phyloP scores from a whole-genome alignment of 2,113 vertebrate species.

The Heliornis fulica region DNA sequence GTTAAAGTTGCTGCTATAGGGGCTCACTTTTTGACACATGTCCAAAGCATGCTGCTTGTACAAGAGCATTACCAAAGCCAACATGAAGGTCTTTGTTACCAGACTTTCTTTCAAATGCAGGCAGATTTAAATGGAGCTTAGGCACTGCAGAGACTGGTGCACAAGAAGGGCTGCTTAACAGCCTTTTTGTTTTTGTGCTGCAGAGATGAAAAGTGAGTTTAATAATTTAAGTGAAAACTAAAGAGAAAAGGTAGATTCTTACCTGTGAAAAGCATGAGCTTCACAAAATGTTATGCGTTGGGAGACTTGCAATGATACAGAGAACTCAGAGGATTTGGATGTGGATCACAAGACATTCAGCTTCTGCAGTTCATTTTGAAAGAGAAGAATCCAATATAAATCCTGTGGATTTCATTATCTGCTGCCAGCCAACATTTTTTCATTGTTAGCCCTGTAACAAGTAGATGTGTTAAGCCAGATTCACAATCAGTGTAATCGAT shows the following conservation, averaged over 20 bases:
- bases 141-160: not conserved
- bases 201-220: not conserved
- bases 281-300: slow-evolving; percentile 17
- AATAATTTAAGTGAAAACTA: not conserved
- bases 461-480: slow-evolving; percentile 42
- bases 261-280: not conserved
- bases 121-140: not conserved
- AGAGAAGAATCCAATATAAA: slow-evolving; percentile 55
- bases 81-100: not conserved
- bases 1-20: not conserved
- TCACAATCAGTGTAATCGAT: slow-evolving; percentile 17
- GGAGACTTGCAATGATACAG: slow-evolving; percentile 31
- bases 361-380: slow-evolving; percentile 53
- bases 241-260: not conserved
- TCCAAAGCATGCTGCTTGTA: not conserved
- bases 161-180: not conserved
- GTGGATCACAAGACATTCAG: slow-evolving; percentile 45
- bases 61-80: not conserved
- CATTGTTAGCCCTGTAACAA: slow-evolving; percentile 10
- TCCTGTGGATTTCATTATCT: slow-evolving; percentile 58
- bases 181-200: not conserved
- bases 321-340: slow-evolving; percentile 30
- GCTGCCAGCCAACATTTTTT: slow-evolving; percentile 50
- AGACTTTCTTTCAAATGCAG: slow-evolving; percentile 10
- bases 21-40: not conserved